Conservation (phyloP, 2,797 vertebrate genomes). For the Coregonus sp. region DNA sequence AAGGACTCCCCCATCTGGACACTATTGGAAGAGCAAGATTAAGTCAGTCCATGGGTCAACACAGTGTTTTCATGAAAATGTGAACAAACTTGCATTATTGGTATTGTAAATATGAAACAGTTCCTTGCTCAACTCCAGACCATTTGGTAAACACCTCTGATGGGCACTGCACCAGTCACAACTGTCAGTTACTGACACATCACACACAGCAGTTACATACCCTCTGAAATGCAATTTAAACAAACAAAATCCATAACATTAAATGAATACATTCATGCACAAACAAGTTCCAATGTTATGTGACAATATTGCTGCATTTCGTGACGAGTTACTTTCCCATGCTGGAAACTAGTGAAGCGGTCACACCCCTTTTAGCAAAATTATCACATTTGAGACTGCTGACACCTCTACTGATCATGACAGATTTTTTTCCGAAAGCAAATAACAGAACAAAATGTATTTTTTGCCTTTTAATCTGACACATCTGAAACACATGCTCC, state of each 20-base stretch:
- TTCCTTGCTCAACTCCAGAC: constrained; percentile 11
- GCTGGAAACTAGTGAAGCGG: constrained; percentile 58
- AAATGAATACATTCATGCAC: neutral
- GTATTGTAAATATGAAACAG: constrained; percentile 42
- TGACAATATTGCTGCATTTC: constrained; percentile 61
- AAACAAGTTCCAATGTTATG: constrained; percentile 51
- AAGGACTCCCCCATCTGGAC: constrained; percentile 77
- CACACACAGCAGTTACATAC: constrained; percentile 27
- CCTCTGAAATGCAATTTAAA: constrained; percentile 33
- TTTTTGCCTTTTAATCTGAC: neutral
- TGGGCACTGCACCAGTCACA: neutral
- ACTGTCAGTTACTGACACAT: neutral
- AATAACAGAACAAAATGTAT: neutral
- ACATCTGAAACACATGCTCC: constrained; percentile 1
- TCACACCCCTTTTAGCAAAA: constrained; percentile 72
- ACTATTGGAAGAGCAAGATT: constrained; percentile 76
- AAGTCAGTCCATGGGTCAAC: constrained; percentile 79
- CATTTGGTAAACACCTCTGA: neutral
- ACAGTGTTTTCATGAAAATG: constrained; percentile 48
- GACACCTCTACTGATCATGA: neutral
- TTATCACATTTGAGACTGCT: constrained; percentile 62
- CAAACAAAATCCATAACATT: too few relatives aligned
- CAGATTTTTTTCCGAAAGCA: neutral
- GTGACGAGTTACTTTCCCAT: constrained; percentile 66
- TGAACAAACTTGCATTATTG: constrained; percentile 48